phyloP scores from a whole-genome alignment of 1,140 invertebrate genomes.

The Drosophila novamexicana region DNA sequence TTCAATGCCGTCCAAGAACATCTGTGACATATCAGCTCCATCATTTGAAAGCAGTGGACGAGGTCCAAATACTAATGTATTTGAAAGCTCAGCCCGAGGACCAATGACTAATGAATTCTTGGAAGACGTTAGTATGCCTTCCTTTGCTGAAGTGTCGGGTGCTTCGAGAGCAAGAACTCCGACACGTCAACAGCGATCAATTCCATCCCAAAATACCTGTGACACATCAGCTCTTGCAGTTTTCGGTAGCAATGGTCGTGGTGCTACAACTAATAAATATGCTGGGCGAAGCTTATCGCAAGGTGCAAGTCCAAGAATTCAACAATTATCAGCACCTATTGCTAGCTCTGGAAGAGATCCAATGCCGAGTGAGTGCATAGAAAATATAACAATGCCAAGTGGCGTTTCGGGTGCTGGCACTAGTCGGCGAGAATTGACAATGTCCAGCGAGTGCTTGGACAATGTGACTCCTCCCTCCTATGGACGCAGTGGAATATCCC shows the following conservation, averaged over 20 bases:
- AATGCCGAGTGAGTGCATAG: constrained; percentile 5
- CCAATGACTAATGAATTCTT: constrained; percentile 25
- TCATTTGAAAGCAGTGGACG: constrained; percentile 7
- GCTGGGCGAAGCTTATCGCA: constrained; percentile 23
- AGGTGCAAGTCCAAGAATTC: not conserved
- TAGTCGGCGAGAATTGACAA: not conserved
- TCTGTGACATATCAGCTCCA: not conserved
- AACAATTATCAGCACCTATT: not conserved
- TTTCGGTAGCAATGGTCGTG: not conserved
- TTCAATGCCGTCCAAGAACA: not conserved
- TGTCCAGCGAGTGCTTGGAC: constrained; percentile 14
- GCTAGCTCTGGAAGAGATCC: not conserved
- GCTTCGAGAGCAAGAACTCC: not conserved
- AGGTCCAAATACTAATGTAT: not conserved
- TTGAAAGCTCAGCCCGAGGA: not conserved
- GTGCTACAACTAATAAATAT: constrained; percentile 13
- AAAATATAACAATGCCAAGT: constrained; percentile 22
- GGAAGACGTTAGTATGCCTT: constrained; percentile 32
- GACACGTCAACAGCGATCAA: not conserved
- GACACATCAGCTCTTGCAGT: constrained; percentile 6
- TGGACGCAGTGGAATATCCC: not conserved
- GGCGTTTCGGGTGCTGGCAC: not conserved
- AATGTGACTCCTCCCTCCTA: not conserved
- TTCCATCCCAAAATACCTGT: constrained; percentile 2
- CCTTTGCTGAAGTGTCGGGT: constrained; percentile 6